Base-by-base conservation (phyloP, 2,113 vertebrate genomes). In the Myrmecobius fasciatus region DNA sequence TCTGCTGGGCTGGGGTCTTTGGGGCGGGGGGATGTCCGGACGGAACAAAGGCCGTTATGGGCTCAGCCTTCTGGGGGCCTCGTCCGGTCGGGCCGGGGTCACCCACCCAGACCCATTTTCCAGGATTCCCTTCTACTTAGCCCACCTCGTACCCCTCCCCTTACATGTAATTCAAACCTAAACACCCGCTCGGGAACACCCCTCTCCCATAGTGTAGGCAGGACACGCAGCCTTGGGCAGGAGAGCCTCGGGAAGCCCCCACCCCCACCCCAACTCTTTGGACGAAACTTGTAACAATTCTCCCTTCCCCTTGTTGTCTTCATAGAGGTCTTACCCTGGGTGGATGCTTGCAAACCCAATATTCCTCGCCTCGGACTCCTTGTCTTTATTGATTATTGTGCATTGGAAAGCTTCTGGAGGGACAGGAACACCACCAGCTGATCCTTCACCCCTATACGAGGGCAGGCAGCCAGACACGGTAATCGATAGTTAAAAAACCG, bases 341-440 rank as follows among this genome's bases (percentile, higher is more conserved):
- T 22, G 47, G n/a, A 92, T 17, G 52, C 91, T 89, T 95, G 14
- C 89, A 91, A 31, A 43, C 94, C 8, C 4, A 26, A 46, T 25
- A 89, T 67, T 28, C 0, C 31, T 75, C 17, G 91, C 52, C 49
- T 36, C 17, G 4, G 89, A 3, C 48, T 54, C 12, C 52, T 53
- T 1, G 3, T 10, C 52, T 11, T 1, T 36, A 88, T 46, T 36
- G 91, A 46, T 49, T 10, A 53, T 54, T 52, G 89, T 89, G 4
- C 46, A 0, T 47, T 7, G 93, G 31, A 14, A 48, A 75, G 52
- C 36, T 31, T 53, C 3, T 25, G 43, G 48, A 14, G n/a, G 43
- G 9, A 0, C 8, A 12, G 46, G 89, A 1, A 60, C 20, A 3
- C 0, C 88, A 25, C 17, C 3, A 2, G 0, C 4, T 22, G 60